Conservation (phyloP, 2,113 vertebrate species). For the Neofelis nebulosa region DNA sequence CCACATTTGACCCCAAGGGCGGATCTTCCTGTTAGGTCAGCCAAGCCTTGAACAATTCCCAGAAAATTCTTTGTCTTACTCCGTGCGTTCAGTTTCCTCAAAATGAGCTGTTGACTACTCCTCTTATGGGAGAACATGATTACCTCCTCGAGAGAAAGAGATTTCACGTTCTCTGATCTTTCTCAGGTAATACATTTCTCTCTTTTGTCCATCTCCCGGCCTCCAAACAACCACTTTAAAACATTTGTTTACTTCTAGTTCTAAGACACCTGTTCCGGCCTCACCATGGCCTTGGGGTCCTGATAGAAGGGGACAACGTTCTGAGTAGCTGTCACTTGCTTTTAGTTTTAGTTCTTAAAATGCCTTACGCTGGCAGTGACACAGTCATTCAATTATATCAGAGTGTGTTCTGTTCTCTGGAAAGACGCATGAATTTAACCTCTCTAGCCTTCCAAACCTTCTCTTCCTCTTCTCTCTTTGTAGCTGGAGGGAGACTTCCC, state of each 20-base stretch:
- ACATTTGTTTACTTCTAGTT: not conserved
- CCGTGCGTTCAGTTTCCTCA: not conserved
- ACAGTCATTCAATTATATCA: fast-evolving
- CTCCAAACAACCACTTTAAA: not conserved
- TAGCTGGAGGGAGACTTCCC: not conserved
- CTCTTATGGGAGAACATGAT: not conserved
- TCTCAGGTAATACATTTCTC: not conserved
- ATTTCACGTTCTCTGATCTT: not conserved
- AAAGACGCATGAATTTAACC: not conserved
- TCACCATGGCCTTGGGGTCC: not conserved
- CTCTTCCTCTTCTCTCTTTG: not conserved
- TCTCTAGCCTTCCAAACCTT: not conserved
- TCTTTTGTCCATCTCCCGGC: not conserved
- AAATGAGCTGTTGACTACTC: not conserved
- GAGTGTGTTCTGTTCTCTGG: not conserved
- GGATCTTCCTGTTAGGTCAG: not conserved
- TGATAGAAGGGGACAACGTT: not conserved
- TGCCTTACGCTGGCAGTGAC: not conserved
- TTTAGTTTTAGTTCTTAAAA: not conserved
- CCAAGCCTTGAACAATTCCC: not conserved
- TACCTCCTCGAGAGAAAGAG: not conserved
- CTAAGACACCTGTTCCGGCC: not conserved
- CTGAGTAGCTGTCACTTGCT: not conserved
- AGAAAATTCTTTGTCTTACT: not conserved
- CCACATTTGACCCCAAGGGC: not conserved